Base-by-base conservation (phyloP, 2,113 vertebrate species). In the Ranitomeya variabilis region DNA sequence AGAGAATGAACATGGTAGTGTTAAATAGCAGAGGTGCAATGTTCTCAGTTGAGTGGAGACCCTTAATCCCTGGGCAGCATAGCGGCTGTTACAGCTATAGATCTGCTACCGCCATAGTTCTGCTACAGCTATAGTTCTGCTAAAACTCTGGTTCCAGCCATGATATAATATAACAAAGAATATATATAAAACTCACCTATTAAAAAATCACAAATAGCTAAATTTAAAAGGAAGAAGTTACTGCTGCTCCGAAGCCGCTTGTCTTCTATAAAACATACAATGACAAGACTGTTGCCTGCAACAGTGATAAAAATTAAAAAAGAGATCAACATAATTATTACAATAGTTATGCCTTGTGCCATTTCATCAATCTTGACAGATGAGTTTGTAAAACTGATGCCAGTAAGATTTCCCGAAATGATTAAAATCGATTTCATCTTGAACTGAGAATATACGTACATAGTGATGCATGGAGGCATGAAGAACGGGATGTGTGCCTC, bases 201-300 rank as follows among this genome's bases (percentile, higher is more conserved):
- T 19, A 80, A 80, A 71, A 87, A 87, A 66, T 87, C 86, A 71
- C 86, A 87, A 23, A 87, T 87, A 15, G 86, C 86, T 31, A 87
- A 66, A 80, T 87, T 87, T 59, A 87, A 73, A 67, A 87, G 77
- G 23, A 87, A 87, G 64, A 80, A 87, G n/a, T 87, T 87, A 45
- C 86, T 87, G n/a, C 64, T 79, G 52, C 55, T 87, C 37, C 86
- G 23, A 57, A 87, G 86, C 18, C 86, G 66, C n/a, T 71, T 87
- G 62, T 87, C 86, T 18, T 80, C 77, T 37, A 87, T 80, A 80
- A 87, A 87, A 71, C 77, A 77, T 87, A 80, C 62, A 71, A 87
- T 87, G 2, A 87, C 86, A 69, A 87, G 77, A 12, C 62, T 80
- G 52, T 87, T 87, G 11, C 86, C 86, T 13, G 80, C 12, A 8